phyloP scores from a whole-genome alignment of 2,888 invertebrate species.

The Calameuta filiformis region DNA sequence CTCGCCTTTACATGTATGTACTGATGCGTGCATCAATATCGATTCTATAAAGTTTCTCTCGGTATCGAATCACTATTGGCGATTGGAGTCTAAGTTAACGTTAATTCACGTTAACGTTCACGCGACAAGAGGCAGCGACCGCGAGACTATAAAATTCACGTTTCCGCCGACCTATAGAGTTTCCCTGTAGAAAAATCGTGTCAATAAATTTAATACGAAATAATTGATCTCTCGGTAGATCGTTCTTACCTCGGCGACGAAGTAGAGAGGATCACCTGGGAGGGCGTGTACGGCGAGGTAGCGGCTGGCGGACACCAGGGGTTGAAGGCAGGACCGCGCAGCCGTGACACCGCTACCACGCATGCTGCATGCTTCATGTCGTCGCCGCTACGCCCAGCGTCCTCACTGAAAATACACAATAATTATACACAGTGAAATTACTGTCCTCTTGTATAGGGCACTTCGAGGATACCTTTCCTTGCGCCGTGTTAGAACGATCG shows the following conservation, averaged over 20 bases:
- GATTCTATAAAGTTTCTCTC: background rate
- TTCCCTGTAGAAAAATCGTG: background rate
- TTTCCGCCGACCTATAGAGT: background rate
- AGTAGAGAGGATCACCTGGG: conserved; percentile 69
- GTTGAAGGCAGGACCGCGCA: conserved; percentile 67
- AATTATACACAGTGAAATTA: background rate
- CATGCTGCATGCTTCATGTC: conserved; percentile 67
- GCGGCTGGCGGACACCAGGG: conserved; percentile 66
- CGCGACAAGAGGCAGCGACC: conserved; percentile 37
- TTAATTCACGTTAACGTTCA: conserved; percentile 27
- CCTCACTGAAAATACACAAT: conserved; percentile 48
- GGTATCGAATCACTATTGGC: background rate
- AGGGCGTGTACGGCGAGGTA: conserved; percentile 66
- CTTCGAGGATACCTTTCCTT: too few relatives aligned
- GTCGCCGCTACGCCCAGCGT: conserved; percentile 66
- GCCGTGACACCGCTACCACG: conserved; percentile 67
- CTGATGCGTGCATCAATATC: too few relatives aligned
- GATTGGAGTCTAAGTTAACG: too few relatives aligned
- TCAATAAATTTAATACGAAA: background rate
- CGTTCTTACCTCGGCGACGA: conserved; percentile 63
- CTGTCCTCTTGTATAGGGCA: too few relatives aligned
- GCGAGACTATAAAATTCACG: conserved; percentile 29
- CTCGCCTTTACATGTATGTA: background rate
- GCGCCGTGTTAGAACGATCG: too few relatives aligned
- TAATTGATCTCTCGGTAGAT: background rate